A percentile compares a stretch with the other conserved stretches of the same genome.
Conservation (phyloP, 1,140 invertebrate species). For the Drosophila pruinosa region DNA sequence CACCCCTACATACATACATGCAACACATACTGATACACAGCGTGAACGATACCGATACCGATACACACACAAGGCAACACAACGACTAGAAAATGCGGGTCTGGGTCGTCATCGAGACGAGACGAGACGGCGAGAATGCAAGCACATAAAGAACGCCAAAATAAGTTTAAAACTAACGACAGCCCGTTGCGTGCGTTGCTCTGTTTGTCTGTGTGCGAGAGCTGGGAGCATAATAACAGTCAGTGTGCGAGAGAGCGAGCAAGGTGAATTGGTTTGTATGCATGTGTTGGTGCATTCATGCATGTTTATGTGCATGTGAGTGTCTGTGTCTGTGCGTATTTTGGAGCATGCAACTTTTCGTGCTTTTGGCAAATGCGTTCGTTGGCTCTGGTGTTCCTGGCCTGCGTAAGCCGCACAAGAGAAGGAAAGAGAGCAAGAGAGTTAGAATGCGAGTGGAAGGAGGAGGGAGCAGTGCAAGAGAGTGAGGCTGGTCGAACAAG, state of each 20-base stretch:
- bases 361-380: conserved; percentile 67
- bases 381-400: conserved; percentile 19
- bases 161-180: conserved; percentile 79
- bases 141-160: conserved; percentile 78
- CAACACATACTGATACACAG: conserved; percentile 4
- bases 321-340: conserved; percentile 48
- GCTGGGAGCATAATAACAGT: conserved; percentile 29
- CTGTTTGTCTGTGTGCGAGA: conserved; percentile 18
- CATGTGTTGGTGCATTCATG: conserved; percentile 25
- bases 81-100: conserved; percentile 68
- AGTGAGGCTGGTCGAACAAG: conserved; percentile 48
- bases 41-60: conserved; percentile 15
- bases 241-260: conserved; percentile 25
- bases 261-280: conserved; percentile 20
- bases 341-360: conserved; percentile 73
- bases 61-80: conserved; percentile 17
- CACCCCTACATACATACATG: neutral
- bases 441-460: conserved; percentile 18
- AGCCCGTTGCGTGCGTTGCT: conserved; percentile 13
- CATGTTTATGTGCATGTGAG: conserved; percentile 12
- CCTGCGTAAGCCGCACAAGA: conserved; percentile 33
- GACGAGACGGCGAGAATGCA: conserved; percentile 66
- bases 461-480: conserved; percentile 3
- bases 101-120: conserved; percentile 76
- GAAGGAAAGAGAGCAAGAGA: conserved; percentile 22